Evolutionary conservation across 2,888 invertebrate genomes (phyloP).

Genomic region (Caenorhabditis sinica): DNA sequence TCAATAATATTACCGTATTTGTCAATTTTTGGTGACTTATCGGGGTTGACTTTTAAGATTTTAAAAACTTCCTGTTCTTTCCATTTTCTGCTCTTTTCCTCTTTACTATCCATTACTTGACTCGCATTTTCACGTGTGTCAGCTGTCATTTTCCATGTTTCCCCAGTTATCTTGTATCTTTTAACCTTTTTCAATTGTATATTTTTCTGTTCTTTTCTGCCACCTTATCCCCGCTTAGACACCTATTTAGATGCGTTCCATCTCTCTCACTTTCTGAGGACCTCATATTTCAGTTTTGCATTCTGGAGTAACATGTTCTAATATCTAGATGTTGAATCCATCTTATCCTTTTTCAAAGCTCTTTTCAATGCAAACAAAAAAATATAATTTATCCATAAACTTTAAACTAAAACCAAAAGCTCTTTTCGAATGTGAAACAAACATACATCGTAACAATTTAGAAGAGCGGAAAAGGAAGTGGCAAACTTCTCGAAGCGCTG

Average conservation of each 20-base stretch:
- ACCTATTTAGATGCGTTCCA: constrained; percentile 63
- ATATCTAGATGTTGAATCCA: constrained; percentile 53
- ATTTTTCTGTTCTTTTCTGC: constrained; percentile 16
- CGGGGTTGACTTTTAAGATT: constrained; percentile 26
- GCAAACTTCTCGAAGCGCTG: constrained; percentile 32
- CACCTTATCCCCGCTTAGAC: constrained; percentile 42
- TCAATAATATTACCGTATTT: constrained; percentile 11
- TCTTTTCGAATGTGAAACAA: not conserved
- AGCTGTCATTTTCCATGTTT: constrained; percentile 47
- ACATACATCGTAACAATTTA: not conserved
- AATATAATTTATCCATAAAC: constrained; percentile 61
- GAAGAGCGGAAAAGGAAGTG: constrained; percentile 42
- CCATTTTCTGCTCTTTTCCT: constrained; percentile 13
- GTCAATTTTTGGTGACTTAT: constrained; percentile 55
- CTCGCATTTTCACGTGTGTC: constrained; percentile 56
- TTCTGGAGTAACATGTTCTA: constrained; percentile 59
- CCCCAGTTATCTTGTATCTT: constrained; percentile 42
- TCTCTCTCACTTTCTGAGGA: constrained; percentile 52
- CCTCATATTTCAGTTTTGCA: constrained; percentile 56
- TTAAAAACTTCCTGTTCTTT: constrained; percentile 8
- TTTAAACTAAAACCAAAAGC: constrained; percentile 27
- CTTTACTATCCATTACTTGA: constrained; percentile 48
- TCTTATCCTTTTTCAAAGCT: constrained; percentile 29
- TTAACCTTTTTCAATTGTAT: constrained; percentile 27
- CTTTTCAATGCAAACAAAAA: constrained; percentile 1